Evolutionary conservation across 1,140 invertebrate genomes (phyloP).

Genomic region (Drosophila nebulosa): DNA sequence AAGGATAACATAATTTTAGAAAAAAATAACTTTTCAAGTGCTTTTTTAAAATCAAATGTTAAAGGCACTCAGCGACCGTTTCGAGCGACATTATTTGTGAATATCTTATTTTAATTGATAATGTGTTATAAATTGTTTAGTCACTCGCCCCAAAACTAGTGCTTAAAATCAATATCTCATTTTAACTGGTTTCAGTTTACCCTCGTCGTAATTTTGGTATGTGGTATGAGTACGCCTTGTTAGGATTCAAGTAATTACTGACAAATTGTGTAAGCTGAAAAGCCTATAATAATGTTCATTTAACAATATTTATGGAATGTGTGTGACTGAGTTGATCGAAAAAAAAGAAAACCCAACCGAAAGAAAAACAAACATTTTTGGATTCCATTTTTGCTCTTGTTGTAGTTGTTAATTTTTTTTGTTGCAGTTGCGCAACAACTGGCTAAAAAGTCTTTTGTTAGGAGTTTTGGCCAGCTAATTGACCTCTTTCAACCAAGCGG

Average conservation of each 20-base stretch:
- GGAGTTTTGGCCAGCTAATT: constrained; percentile 54
- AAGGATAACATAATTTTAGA: no score
- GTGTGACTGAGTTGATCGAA: constrained; percentile 9
- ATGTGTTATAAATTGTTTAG: no score
- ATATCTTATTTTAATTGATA: no score
- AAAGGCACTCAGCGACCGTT: no score
- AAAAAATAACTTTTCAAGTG: no score
- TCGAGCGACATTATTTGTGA: no score
- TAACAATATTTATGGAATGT: constrained; percentile 39
- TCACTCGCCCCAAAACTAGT: no score
- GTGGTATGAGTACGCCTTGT: constrained; percentile 5
- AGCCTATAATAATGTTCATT: not conserved
- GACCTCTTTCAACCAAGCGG: constrained; percentile 75
- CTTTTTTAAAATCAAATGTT: no score
- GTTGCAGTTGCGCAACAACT: constrained; percentile 33
- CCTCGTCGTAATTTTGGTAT: no score
- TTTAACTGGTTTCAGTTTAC: no score
- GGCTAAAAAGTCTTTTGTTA: constrained; percentile 25
- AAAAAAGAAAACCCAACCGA: not conserved
- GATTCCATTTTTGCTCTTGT: constrained; percentile 18
- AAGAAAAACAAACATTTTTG: constrained; percentile 25
- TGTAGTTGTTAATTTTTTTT: constrained; percentile 24
- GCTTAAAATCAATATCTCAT: no score
- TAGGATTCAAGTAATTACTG: constrained; percentile 34
- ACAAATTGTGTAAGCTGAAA: constrained; percentile 1